Evolutionary conservation across 2,797 vertebrate species (phyloP).

Genomic region (Vireo griseus): DNA sequence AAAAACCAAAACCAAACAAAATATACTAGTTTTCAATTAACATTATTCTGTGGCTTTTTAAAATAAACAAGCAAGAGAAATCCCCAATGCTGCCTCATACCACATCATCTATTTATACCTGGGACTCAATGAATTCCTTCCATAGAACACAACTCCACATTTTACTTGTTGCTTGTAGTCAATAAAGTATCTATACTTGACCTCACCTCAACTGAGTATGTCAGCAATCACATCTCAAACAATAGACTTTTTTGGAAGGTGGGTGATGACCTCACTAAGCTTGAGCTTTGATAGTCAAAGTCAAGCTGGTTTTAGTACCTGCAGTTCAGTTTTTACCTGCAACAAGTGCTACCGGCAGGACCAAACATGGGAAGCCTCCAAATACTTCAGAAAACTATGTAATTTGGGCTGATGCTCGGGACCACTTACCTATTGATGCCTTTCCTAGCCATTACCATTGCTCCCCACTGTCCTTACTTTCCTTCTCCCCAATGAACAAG

Average conservation of each 20-base stretch:
- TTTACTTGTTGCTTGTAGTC: neutral
- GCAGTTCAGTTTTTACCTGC: neutral
- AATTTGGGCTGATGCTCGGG: rapidly evolving
- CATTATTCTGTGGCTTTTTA: neutral
- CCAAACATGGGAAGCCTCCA: neutral
- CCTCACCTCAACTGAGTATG: neutral
- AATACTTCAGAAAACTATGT: neutral
- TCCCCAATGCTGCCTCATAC: rapidly evolving
- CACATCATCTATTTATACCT: rapidly evolving
- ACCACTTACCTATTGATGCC: neutral
- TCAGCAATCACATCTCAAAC: neutral
- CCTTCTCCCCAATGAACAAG: neutral
- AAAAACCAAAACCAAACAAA: neutral
- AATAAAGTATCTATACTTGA: neutral
- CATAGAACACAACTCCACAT: neutral
- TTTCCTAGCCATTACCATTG: neutral
- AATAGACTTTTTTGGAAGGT: neutral
- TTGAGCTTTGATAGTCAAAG: neutral
- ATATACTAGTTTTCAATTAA: neutral
- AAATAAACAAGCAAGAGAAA: neutral
- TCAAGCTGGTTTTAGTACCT: neutral
- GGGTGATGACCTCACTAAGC: neutral
- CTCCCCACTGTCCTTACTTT: neutral
- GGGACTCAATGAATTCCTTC: neutral
- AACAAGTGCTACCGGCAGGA: neutral